Percentiles rank a stretch among this genome's conserved stretches.
These are phyloP conservation scores for Misgurnus mizolepis DNA, from an alignment of 2,113 vertebrate species.

Conservation along the genomic window DNA sequence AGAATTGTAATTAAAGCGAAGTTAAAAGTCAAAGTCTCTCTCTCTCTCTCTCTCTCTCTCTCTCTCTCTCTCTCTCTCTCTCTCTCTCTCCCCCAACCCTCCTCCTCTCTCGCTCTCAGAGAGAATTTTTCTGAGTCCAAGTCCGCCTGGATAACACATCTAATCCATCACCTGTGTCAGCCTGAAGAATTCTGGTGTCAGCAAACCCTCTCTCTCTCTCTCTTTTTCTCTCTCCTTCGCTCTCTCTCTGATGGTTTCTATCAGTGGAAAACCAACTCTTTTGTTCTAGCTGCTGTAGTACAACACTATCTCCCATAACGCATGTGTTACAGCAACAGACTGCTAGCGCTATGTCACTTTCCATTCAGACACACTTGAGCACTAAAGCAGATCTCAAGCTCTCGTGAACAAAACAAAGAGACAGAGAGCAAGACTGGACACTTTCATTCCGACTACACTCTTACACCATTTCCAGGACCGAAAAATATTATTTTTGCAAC, in stretches of 20 bases:
- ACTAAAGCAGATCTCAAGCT: constrained; percentile 10
- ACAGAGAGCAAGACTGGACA: constrained; percentile 18
- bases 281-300: constrained; percentile 65
- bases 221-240: constrained; percentile 18
- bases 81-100: constrained; percentile 11
- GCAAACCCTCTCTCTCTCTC: constrained; percentile 44
- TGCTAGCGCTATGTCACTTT: constrained; percentile 62
- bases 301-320: constrained; percentile 65
- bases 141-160: constrained; percentile 73
- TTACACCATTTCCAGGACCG: background rate
- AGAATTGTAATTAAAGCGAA: too few relatives aligned
- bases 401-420: constrained; percentile 22
- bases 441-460: background rate
- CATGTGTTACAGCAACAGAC: constrained; percentile 57
- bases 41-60: background rate
- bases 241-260: constrained; percentile 44
- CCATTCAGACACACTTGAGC: constrained; percentile 50
- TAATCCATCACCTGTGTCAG: constrained; percentile 76
- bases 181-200: constrained; percentile 72
- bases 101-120: constrained; percentile 46
- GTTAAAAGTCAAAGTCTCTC: too few relatives aligned
- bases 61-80: background rate
- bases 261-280: constrained; percentile 58
- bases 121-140: constrained; percentile 58
- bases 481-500: background rate